Base-by-base conservation (phyloP, 2,113 vertebrate species). In the Nannospalax galili region DNA sequence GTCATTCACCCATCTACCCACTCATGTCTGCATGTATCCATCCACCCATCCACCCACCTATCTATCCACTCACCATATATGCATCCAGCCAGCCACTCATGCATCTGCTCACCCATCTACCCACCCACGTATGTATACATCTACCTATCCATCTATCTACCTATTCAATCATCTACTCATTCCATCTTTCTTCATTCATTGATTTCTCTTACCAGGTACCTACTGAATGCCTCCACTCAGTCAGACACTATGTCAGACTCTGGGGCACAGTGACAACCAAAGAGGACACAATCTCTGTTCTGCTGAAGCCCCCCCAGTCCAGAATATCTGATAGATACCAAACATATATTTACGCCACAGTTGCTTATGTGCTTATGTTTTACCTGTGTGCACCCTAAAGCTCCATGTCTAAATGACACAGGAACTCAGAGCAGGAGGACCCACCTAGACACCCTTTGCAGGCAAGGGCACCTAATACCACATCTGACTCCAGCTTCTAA, bases 1-100 rank as follows among this genome's bases (percentile, higher is more conserved):
- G 4, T 10, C 37, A 35, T 24, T 26, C 8, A 48, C 42, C 12
- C 2, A 84, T 65, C 19, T 20, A 77, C 4, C 3, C 15, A 7
- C 4, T 3, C 22, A 52, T 0, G 11, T 42, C 40, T 3, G n/a
- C 10, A 14, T 2, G 12, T 14, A 69, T 19, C 7, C 19, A 9
- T 6, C 28, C n/a, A 35, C 4, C 7, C 11, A 52, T 9, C 20
- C 28, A 52, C 28, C 11, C 26, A 24, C 58, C 24, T 6, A 16
- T 9, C 12, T 48, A 64, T 11, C 35, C 19, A 3, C 7, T 24
- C 7, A 64, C 5, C 9, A 45, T 62, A 5, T 5, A 75, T 30
- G 10, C 1, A 72, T 52, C 20, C 6, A 69, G 5, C 3, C 0
- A 24, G 1, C 4, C 28, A 32, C 15, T 10, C 7, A 45, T 64